Evolutionary conservation across 2,797 vertebrate genomes (phyloP).

Genomic region (Pseudotriccus pelzelni): DNA sequence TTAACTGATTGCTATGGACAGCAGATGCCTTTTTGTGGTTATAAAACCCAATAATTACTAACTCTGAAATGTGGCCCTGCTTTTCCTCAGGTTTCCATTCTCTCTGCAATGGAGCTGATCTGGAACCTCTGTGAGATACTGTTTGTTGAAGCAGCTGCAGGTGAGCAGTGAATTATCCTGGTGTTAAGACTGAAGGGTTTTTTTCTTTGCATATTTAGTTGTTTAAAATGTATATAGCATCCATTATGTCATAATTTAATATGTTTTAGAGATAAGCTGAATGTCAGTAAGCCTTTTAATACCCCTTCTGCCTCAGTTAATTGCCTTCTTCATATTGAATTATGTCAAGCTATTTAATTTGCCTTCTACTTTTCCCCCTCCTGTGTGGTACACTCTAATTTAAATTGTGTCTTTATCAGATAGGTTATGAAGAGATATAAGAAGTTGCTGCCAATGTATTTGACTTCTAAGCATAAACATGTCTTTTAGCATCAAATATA

Average conservation of each 20-base stretch:
- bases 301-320: not conserved
- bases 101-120: conserved; percentile 93
- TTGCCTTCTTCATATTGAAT: not conserved
- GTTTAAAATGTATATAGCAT: not conserved
- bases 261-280: not conserved
- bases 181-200: not conserved
- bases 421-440: not conserved
- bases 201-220: not conserved
- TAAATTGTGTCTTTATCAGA: not conserved
- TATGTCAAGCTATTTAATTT: not conserved
- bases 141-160: conserved; percentile 92
- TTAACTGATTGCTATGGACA: not conserved
- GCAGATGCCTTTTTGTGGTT: not conserved
- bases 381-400: not conserved
- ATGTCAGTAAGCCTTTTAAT: not conserved
- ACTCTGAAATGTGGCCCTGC: not conserved
- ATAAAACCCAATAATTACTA: not conserved
- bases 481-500: not conserved
- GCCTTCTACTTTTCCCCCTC: not conserved
- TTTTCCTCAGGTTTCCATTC: conserved; percentile 85
- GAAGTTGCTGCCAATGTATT: not conserved
- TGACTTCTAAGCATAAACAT: not conserved
- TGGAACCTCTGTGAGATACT: conserved; percentile 98
- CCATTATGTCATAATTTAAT: not conserved
- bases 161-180: conserved; percentile 68